Base-by-base conservation (phyloP, 2,888 invertebrate genomes). In the Selenia dentaria region DNA sequence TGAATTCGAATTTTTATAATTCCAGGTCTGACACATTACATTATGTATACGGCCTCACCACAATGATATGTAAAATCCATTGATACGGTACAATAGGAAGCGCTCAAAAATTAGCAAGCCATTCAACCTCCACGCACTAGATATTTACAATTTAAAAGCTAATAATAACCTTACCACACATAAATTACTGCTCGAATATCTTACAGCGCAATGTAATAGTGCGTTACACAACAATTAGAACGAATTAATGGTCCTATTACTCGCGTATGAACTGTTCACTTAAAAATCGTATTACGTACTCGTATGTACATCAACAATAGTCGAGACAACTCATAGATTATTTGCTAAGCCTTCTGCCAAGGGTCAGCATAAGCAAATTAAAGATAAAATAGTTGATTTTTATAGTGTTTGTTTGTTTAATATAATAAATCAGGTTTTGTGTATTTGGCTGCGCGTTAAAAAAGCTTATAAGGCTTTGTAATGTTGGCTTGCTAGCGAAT, bases 201-300 rank as follows among this genome's bases (percentile, higher is more conserved):
- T 36, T 49, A 28, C 24, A 37, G 44, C 28, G 33, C 40, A 37
- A 20, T 37, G 20, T 31, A 50, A 47, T 40, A 32, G 33, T 32
- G 13, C n/a, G 10, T 47, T 43, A 40, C 37, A 29, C 33, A 43
- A 35, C 11, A 39, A 26, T 35, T 40, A 37, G 25, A 36, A 34
- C 20, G 24, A 38, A 44, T 26, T 44, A 46, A 43, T 52, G 44
- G 35, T 44, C 44, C 49, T 37, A 32, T 48, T 40, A 36, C 38
- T 43, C 25, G 29, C 27, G 12, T 33, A 40, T 37, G 24, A 40
- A 31, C 22, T 40, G 16, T 27, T 22, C 24, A 14, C 41, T 38
- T 44, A 9, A 12, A 27, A 37, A 22, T 26, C 10, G 13, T 27
- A 34, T 38, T 27, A 40, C 34, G 12, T 50, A 13, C 20, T 14